These are phyloP conservation scores for Antheraea pernyi DNA, from an alignment of 1,140 invertebrate genomes.

Conservation along the genomic window DNA sequence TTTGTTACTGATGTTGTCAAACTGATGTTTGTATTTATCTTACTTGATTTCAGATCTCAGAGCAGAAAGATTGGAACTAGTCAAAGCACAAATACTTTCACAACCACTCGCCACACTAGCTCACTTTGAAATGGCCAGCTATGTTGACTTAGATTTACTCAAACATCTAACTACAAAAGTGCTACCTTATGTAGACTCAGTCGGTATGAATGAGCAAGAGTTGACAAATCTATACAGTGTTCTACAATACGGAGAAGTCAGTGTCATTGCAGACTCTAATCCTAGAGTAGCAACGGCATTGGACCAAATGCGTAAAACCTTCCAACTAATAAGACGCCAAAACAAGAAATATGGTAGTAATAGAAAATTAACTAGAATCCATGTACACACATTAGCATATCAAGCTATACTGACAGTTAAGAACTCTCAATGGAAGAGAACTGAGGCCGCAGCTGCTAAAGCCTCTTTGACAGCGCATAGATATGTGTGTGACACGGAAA, in stretches of 20 bases:
- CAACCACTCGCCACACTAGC: constrained; percentile 82
- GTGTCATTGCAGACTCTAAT: constrained; percentile 87
- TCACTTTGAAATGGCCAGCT: constrained; percentile 95
- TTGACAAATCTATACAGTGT: constrained; percentile 88
- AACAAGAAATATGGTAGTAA: constrained; percentile 68
- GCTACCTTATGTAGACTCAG: constrained; percentile 89
- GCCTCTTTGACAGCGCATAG: constrained; percentile 91
- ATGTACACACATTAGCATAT: constrained; percentile 93
- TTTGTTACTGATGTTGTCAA: too few species aligned
- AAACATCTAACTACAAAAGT: constrained; percentile 84
- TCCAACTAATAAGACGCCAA: constrained; percentile 79
- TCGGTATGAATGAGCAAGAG: constrained; percentile 96
- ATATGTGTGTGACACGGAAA: constrained; percentile 89
- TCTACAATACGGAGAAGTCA: constrained; percentile 85
- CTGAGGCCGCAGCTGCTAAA: constrained; percentile 89
- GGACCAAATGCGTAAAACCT: constrained; percentile 91
- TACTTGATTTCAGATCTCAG: constrained; percentile 79
- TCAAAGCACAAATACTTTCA: constrained; percentile 84
- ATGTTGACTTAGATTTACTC: constrained; percentile 86
- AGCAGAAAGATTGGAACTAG: constrained; percentile 82
- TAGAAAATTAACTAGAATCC: constrained; percentile 86
- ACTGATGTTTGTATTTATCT: too few species aligned
- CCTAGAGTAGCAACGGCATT: constrained; percentile 89
- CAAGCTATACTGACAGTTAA: constrained; percentile 90
- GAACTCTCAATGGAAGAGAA: constrained; percentile 87